These are phyloP conservation scores for Ctenomys sociabilis DNA, from an alignment of 2,113 vertebrate species.

Conservation along the genomic window DNA sequence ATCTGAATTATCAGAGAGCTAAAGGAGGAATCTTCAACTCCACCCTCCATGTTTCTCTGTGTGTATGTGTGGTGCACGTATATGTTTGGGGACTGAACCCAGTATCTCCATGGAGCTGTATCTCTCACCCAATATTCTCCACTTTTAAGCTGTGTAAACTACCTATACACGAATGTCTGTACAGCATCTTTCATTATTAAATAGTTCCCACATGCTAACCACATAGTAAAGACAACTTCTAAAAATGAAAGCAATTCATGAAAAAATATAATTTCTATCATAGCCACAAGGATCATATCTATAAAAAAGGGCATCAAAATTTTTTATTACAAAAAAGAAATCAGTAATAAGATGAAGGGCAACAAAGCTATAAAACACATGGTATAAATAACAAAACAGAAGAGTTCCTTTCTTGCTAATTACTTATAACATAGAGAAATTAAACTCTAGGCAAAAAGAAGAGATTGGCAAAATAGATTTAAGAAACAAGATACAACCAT, in stretches of 20 bases:
- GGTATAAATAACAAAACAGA: background rate
- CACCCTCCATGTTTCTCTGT: background rate
- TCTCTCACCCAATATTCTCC: background rate
- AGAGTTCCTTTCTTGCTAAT: background rate
- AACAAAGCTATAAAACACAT: background rate
- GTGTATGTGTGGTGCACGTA: background rate
- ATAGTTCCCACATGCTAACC: background rate
- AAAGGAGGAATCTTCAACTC: background rate
- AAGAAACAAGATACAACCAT: background rate
- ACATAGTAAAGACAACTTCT: background rate
- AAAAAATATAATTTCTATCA: background rate
- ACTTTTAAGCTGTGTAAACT: background rate
- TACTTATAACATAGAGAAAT: background rate
- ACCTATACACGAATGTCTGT: background rate
- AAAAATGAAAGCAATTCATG: background rate
- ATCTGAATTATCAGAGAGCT: conserved; percentile 4
- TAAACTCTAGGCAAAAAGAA: background rate
- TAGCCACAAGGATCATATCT: background rate
- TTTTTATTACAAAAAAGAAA: background rate
- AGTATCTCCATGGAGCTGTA: background rate
- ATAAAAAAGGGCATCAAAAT: background rate
- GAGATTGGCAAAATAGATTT: background rate
- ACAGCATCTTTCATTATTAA: background rate
- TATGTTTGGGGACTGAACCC: background rate
- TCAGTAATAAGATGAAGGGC: background rate